Evolutionary conservation across 2,888 invertebrate species (phyloP).

Genomic region (Zootermopsis nevadensis): DNA sequence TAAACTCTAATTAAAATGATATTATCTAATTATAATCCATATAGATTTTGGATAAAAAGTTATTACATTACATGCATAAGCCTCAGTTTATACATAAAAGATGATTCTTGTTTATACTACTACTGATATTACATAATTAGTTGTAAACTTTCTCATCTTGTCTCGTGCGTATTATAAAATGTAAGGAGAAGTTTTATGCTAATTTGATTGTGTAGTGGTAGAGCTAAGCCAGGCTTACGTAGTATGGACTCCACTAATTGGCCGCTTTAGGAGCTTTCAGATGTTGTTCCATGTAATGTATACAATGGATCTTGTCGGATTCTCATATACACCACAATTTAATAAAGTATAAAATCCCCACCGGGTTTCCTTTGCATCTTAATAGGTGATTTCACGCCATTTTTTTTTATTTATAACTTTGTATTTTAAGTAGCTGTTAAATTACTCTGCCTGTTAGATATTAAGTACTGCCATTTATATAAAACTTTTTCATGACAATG

Average conservation of each 20-base stretch:
- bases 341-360: background rate
- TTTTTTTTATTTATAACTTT: background rate
- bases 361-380: background rate
- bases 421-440: slow-evolving; percentile 28
- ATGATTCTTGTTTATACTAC: background rate
- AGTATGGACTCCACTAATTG: background rate
- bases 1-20: no score
- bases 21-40: no score
- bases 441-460: background rate
- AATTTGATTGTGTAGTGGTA: slow-evolving; percentile 14
- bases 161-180: background rate
- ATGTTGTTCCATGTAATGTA: background rate
- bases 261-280: slow-evolving; percentile 2
- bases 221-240: background rate
- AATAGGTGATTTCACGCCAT: background rate
- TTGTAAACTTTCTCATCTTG: background rate
- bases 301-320: background rate
- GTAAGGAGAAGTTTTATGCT: background rate
- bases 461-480: background rate
- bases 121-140: slow-evolving; percentile 13
- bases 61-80: slow-evolving; percentile 9
- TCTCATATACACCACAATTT: slow-evolving; percentile 13
- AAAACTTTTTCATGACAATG: background rate
- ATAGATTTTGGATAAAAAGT: background rate
- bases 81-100: background rate